Evolutionary conservation across 1,140 invertebrate genomes (phyloP).

Genomic region (Nasonia giraulti): DNA sequence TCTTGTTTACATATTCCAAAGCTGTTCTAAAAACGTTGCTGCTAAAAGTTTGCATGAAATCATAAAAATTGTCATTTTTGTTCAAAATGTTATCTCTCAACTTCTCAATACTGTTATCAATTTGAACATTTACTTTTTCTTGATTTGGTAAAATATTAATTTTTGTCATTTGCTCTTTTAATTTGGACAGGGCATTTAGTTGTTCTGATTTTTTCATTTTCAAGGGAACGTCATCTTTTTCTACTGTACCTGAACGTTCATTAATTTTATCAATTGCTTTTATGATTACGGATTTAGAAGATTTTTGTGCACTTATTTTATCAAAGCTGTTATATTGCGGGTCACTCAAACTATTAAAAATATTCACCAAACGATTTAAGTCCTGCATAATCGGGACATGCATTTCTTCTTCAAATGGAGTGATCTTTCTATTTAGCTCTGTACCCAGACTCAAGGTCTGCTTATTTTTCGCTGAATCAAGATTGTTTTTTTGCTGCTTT

Average conservation of each 20-base stretch:
- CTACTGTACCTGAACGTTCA: neutral
- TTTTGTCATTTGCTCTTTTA: no score
- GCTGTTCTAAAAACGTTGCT: slow-evolving; percentile 31
- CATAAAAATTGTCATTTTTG: slow-evolving; percentile 32
- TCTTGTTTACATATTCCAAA: slow-evolving; percentile 21
- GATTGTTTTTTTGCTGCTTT: no score
- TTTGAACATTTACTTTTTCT: no score
- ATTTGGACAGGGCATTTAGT: neutral
- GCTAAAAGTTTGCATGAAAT: slow-evolving; percentile 47
- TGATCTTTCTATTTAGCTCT: neutral
- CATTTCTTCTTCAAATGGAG: neutral
- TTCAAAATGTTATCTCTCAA: neutral
- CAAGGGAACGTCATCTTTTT: no score
- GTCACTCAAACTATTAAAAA: neutral
- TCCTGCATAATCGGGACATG: no score
- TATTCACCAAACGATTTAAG: neutral
- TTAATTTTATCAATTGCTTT: neutral
- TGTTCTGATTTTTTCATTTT: no score
- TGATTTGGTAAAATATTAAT: no score
- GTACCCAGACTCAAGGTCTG: neutral
- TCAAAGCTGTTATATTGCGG: neutral
- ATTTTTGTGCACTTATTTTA: neutral
- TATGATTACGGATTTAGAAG: neutral
- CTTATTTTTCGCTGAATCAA: no score
- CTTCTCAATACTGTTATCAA: no score